Evolutionary conservation across 2,797 vertebrate species (phyloP), one percentile per base, ranked within the genome.

Genomic region (Mionectes olivaceus): DNA sequence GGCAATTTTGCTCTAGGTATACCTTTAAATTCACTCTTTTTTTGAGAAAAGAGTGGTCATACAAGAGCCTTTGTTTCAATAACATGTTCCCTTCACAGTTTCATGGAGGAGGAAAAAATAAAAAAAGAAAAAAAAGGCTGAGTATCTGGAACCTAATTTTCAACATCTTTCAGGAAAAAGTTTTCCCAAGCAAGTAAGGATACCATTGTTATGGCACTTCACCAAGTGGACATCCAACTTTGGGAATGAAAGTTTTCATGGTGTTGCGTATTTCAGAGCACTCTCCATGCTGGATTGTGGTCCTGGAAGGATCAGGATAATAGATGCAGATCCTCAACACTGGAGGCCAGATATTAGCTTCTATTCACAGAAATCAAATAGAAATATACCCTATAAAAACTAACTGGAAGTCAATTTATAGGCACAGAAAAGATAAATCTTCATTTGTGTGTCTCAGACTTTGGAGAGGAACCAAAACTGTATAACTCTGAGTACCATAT

Each of bases 71-170:
- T 65, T 0, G 2, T 75, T 88, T 83, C 55, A 67, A 19, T 46
- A 41, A n/a, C 7, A 1, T 25, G 3, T 39, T 87, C 7, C 6
- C 4, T 43, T 92, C 73, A 55, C n/a, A 44, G 39, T 32, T 80
- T 74, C 28, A 47, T 13, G 9, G 7, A 32, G 16, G 5, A 6
- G 3, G 7, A 6, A 12, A 13, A 7, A 0, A 17, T 10, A 22
- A 39, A 5, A 11, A 25, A 32, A 32, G 3, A 13, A 11, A 55
- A n/a, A 57, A 44, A 43, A 37, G 3, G 2, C 7, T 67, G 13
- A 49, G 5, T 47, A 44, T 27, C 16, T 78, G 28, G 39, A 92
- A 68, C 4, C 5, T 79, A 2, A n/a, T 43, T 92, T 82, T 67
- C 24, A 35, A 84, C 41, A 4, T 19, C 17, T 85, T 59, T 5